Conservation (phyloP, 2,113 vertebrate species). For the Notothenia coriiceps region DNA sequence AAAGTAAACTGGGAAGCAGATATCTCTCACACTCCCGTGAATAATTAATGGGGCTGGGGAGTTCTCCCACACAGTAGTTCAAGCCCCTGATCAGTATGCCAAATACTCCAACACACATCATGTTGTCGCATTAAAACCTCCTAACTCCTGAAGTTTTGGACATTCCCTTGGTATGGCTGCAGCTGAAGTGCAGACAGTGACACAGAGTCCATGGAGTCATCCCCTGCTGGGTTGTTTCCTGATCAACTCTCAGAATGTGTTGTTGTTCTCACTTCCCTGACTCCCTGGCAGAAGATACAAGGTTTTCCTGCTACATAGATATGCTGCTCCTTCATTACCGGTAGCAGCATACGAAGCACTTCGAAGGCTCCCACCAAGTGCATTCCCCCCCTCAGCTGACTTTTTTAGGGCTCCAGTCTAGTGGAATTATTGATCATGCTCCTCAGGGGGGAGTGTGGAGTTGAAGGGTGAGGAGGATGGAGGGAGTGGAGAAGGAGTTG, state of each 20-base stretch:
- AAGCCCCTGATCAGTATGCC: slow-evolving; percentile 63
- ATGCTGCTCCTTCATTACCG: slow-evolving; percentile 38
- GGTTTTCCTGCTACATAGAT: slow-evolving; percentile 27
- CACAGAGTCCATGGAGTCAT: not conserved
- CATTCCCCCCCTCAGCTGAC: slow-evolving; percentile 28
- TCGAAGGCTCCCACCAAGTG: slow-evolving; percentile 54
- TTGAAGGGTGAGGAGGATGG: slow-evolving; percentile 37
- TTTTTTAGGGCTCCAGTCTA: slow-evolving; percentile 47
- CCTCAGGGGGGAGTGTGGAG: slow-evolving; percentile 22
- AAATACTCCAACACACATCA: slow-evolving; percentile 54
- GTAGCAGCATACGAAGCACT: slow-evolving; percentile 44
- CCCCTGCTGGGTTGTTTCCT: not conserved
- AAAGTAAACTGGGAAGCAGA: slow-evolving; percentile 61
- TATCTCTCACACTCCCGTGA: slow-evolving; percentile 63
- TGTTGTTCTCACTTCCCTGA: not conserved
- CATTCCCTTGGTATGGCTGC: not conserved
- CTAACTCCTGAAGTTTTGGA: slow-evolving; percentile 1
- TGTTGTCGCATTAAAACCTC: slow-evolving; percentile 33
- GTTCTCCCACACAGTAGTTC: slow-evolving; percentile 60
- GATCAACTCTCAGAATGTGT: not conserved
- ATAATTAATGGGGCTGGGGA: slow-evolving; percentile 71
- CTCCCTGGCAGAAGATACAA: slow-evolving; percentile 19
- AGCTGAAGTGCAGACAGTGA: not conserved
- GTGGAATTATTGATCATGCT: slow-evolving; percentile 69
- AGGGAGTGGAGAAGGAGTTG: slow-evolving; percentile 10